phyloP scores from a whole-genome alignment of 2,888 invertebrate genomes.

The Steromphala cineraria region DNA sequence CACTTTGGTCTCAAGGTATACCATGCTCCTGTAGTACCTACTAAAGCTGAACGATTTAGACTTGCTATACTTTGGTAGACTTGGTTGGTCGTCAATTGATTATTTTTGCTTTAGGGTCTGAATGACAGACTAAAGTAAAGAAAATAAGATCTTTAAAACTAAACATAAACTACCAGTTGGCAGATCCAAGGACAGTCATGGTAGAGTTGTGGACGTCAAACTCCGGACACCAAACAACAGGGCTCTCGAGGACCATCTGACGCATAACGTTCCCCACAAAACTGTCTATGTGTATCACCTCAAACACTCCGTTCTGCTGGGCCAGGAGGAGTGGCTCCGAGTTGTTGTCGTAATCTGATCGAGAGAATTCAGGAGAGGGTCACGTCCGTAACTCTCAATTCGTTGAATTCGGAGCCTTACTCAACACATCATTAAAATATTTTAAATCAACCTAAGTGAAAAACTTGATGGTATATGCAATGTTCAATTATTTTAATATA shows the following conservation, averaged over 20 bases:
- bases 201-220: conserved; percentile 31
- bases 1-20: no score
- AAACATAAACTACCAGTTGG: conserved; percentile 42
- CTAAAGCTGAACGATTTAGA: no score
- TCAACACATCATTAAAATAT: no score
- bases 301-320: conserved; percentile 60
- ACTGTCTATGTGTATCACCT: conserved; percentile 34
- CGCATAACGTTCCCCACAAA: conserved; percentile 41
- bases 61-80: no score
- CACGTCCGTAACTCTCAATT: no score
- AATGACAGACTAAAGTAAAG: no score
- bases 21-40: no score
- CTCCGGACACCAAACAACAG: conserved; percentile 54
- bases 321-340: conserved; percentile 53
- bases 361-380: no score
- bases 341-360: conserved; percentile 43
- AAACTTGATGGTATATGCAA: neutral
- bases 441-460: no score
- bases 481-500: neutral
- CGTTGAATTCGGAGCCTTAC: no score
- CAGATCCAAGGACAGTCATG: conserved; percentile 47
- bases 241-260: conserved; percentile 47
- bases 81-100: no score
- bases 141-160: neutral
- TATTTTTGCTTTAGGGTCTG: no score